Conservation (phyloP, 2,797 vertebrate species). For the Acropternis orthonyx region DNA sequence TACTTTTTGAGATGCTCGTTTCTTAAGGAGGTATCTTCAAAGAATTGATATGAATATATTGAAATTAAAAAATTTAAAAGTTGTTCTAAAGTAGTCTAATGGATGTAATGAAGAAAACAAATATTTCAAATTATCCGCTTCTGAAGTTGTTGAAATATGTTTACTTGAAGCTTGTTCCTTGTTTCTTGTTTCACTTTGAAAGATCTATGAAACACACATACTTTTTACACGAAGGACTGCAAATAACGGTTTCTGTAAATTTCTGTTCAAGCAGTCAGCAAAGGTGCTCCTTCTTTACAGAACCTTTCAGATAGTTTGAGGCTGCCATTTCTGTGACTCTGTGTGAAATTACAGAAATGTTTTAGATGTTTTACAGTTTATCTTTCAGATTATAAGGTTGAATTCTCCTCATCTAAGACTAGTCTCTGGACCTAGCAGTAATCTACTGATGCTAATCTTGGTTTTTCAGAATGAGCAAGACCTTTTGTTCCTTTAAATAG, state of each 20-base stretch:
- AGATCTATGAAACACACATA: not conserved
- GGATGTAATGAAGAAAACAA: not conserved
- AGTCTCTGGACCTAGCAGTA: not conserved
- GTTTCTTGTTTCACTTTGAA: not conserved
- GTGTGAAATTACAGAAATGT: not conserved
- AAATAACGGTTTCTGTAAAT: not conserved
- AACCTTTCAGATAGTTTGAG: not conserved
- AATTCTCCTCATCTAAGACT: not conserved
- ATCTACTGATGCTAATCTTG: not conserved
- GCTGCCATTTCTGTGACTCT: not conserved
- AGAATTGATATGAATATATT: not conserved
- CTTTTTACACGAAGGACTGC: not conserved
- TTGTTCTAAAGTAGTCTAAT: not conserved
- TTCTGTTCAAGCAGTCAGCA: not conserved
- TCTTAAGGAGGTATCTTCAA: not conserved
- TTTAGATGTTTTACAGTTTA: not conserved
- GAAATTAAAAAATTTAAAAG: not conserved
- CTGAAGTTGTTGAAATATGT: not conserved
- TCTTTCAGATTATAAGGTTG: not conserved
- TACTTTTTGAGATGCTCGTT: not conserved
- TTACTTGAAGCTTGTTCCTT: not conserved
- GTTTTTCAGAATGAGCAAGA: not conserved
- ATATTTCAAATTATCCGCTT: not conserved
- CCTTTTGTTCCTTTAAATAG: not conserved
- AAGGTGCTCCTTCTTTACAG: not conserved